Evolutionary conservation across 2,888 invertebrate species (phyloP).

Genomic region (Ennomos quercinarius): DNA sequence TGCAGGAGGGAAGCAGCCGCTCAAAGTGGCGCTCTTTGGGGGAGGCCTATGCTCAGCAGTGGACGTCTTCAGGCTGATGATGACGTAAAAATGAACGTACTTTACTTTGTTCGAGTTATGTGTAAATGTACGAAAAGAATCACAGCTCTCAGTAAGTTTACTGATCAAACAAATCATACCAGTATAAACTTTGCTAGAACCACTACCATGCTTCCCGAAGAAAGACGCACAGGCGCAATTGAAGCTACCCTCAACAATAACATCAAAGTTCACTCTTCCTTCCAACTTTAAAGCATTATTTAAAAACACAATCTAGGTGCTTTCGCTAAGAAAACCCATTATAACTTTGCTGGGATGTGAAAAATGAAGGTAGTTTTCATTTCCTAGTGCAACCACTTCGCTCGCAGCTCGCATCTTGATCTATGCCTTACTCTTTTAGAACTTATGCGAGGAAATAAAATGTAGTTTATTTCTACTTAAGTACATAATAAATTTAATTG

Average conservation of each 20-base stretch:
- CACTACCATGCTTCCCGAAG: too few species aligned
- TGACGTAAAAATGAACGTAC: too few species aligned
- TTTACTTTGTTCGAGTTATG: too few species aligned
- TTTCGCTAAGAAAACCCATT: slow-evolving; percentile 41
- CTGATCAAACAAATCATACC: too few species aligned
- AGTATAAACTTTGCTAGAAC: too few species aligned
- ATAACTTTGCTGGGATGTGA: slow-evolving; percentile 39
- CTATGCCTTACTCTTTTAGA: slow-evolving; percentile 14
- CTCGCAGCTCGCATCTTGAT: slow-evolving; percentile 21
- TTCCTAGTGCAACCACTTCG: slow-evolving; percentile 27
- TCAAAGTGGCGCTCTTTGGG: too few species aligned
- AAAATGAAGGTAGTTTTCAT: slow-evolving; percentile 41
- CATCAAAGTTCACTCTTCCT: slow-evolving; percentile 18
- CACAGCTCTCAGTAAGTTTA: too few species aligned
- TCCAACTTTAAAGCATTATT: slow-evolving; percentile 27
- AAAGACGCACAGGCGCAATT: slow-evolving; percentile 9
- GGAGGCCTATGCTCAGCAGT: too few species aligned
- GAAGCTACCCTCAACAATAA: slow-evolving; percentile 19
- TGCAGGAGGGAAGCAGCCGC: too few species aligned
- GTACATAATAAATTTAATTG: too few species aligned
- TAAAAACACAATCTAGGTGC: slow-evolving; percentile 38
- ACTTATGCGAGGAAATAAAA: neutral
- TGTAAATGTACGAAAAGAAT: too few species aligned
- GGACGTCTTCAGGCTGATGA: too few species aligned
- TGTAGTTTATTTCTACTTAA: neutral